Evolutionary conservation across 2,888 invertebrate species (phyloP), one percentile per base, ranked within the genome.

Genomic region (Chalcis sispes): DNA sequence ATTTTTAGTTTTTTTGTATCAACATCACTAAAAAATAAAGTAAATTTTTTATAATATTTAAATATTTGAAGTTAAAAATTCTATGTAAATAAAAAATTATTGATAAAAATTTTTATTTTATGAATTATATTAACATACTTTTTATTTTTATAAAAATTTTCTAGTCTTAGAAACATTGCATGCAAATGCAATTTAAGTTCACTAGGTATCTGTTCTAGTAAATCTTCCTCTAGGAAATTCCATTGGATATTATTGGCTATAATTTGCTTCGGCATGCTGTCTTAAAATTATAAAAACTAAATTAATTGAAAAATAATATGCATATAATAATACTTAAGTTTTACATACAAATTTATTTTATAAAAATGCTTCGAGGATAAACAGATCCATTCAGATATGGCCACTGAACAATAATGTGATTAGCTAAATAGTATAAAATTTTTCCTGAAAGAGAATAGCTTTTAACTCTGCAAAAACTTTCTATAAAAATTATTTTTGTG

Each of bases 391-490:
- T 91, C 75, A 99, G 89, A 78, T 93, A 90, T 61, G 95, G 94
- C 99, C 99, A 99, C 85, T 98, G 98, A 0, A 99, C 97, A 77
- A 99, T 90, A 87, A 98, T 91, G 80, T 95, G 90, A 90, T 99
- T 97, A 20, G 94, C 95, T 85, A 97, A 90, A 81, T 92, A 93
- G 85, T 95, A 93, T 66, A 99, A 90, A 80, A 99, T 94, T 87
- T 93, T 94, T 0, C 97, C 99, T 67, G 95, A 94, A 50, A 99
- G 89, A 0, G 99, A 99, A 52, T 99, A 90, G 13, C 94, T 94
- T 82, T 94, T 92, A 0, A 98, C 98, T 82, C 99, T 91, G 86
- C 99, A 99, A 84, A 97, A 94, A 86, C 98, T 99, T 89, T 99
- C 99, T 64, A 99, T 91, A 89, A 96, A 99, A 69, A 98, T 92